A percentile compares a stretch with the other conserved stretches of the same genome.
These are phyloP conservation scores for Antrozous pallidus DNA, from an alignment of 2,797 vertebrate species.

Conservation along the genomic window DNA sequence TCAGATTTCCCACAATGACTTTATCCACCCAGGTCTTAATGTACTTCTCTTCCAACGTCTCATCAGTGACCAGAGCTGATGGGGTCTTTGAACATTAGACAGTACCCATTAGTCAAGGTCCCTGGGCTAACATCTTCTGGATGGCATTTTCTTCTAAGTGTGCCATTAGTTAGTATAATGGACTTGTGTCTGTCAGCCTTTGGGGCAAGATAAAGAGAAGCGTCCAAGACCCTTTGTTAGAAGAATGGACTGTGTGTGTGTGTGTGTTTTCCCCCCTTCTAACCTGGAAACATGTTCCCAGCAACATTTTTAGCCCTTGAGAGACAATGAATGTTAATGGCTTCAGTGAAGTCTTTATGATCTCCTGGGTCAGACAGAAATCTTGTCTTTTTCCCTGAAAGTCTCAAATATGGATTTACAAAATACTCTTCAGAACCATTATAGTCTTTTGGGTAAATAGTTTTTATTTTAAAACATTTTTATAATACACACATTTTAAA, in stretches of 20 bases:
- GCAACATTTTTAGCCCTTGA: slow-evolving; percentile 72
- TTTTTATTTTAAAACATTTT: slow-evolving; percentile 78
- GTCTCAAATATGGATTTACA: slow-evolving; percentile 74
- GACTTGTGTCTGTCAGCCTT: slow-evolving; percentile 68
- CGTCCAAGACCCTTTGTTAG: slow-evolving; percentile 59
- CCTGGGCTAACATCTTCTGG: slow-evolving; percentile 63
- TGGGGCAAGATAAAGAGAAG: slow-evolving; percentile 38
- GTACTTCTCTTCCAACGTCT: slow-evolving; percentile 58
- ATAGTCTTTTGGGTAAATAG: slow-evolving; percentile 82
- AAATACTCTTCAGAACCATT: slow-evolving; percentile 80
- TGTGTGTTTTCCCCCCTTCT: neutral
- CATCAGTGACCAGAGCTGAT: slow-evolving; percentile 70
- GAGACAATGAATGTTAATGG: slow-evolving; percentile 80
- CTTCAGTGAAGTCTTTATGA: slow-evolving; percentile 76
- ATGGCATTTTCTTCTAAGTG: slow-evolving; percentile 74
- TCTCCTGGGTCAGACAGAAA: slow-evolving; percentile 77
- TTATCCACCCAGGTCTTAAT: slow-evolving; percentile 64
- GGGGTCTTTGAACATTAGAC: slow-evolving; percentile 75
- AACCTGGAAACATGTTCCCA: slow-evolving; percentile 67
- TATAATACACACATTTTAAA: slow-evolving; percentile 74
- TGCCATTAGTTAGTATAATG: slow-evolving; percentile 74
- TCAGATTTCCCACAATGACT: slow-evolving; percentile 56
- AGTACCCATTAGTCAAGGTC: slow-evolving; percentile 75
- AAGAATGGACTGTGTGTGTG: slow-evolving; percentile 24
- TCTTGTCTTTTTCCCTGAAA: slow-evolving; percentile 60